These are phyloP conservation scores for Suillia variegata DNA, from an alignment of 2,888 invertebrate species.

Conservation along the genomic window DNA sequence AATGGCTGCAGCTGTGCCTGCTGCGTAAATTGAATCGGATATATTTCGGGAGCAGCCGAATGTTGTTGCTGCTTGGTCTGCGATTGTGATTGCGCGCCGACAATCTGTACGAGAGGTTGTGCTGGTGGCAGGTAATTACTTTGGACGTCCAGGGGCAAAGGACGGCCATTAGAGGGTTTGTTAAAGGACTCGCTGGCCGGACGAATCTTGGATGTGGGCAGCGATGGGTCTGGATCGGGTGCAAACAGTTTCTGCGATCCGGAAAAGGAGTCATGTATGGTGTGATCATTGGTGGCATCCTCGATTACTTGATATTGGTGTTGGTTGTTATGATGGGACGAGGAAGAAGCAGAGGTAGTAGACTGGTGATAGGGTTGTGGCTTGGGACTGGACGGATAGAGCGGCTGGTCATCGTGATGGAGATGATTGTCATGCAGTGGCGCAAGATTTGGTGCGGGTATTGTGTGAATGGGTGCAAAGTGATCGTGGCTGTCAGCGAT, in stretches of 20 bases:
- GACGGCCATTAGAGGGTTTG: constrained; percentile 60
- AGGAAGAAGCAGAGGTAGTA: constrained; percentile 27
- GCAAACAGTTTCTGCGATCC: constrained; percentile 62
- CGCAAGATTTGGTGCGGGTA: constrained; percentile 79
- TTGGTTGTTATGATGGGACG: constrained; percentile 32
- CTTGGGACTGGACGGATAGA: constrained; percentile 24
- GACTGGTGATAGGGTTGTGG: constrained; percentile 31
- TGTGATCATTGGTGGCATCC: constrained; percentile 61
- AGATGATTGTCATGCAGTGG: constrained; percentile 55
- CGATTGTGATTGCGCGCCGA: no score
- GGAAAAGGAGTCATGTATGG: constrained; percentile 56
- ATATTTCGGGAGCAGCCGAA: constrained; percentile 62
- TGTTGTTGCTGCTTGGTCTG: constrained; percentile 64
- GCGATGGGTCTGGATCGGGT: constrained; percentile 63
- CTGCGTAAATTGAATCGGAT: constrained; percentile 60
- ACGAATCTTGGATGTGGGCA: constrained; percentile 59
- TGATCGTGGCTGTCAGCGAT: constrained; percentile 94
- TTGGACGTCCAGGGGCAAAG: constrained; percentile 56
- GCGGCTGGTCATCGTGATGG: constrained; percentile 43
- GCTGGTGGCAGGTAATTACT: constrained; percentile 48
- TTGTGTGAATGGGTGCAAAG: constrained; percentile 84
- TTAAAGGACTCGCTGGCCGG: constrained; percentile 60
- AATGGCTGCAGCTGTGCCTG: constrained; percentile 61
- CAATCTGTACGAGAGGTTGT: constrained; percentile 54
- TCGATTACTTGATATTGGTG: constrained; percentile 65